Conservation (phyloP, 2,113 vertebrate species). For the Phainopepla nitens region DNA sequence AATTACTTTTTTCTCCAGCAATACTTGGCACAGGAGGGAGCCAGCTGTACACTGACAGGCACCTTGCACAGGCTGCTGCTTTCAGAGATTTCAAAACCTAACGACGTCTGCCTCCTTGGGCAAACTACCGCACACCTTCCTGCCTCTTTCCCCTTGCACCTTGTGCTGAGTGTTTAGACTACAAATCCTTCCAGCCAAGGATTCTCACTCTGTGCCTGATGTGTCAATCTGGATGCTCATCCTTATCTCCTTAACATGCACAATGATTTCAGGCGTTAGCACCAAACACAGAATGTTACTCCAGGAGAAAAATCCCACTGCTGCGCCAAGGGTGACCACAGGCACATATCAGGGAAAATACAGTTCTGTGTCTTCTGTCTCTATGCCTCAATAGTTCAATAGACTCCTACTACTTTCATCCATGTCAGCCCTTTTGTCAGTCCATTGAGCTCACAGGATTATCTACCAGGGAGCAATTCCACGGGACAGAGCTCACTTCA, state of each 20-base stretch:
- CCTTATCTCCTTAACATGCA: not conserved
- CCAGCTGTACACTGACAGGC: not conserved
- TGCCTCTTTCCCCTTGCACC: not conserved
- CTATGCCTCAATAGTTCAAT: not conserved
- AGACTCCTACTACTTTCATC: not conserved
- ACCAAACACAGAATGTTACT: not conserved
- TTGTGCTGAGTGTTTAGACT: not conserved
- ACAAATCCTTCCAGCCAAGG: not conserved
- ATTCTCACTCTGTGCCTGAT: not conserved
- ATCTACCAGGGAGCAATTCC: not conserved
- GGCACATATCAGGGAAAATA: not conserved
- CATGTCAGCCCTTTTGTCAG: not conserved
- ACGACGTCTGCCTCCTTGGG: not conserved
- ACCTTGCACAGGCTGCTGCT: not conserved
- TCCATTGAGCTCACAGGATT: not conserved
- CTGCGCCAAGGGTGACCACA: rapidly evolving
- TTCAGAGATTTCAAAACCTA: not conserved
- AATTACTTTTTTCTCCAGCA: slow-evolving; percentile 14
- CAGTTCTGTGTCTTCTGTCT: not conserved
- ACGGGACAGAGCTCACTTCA: not conserved
- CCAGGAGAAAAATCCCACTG: not conserved
- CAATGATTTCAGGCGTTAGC: not conserved
- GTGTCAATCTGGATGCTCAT: not conserved
- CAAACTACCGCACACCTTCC: not conserved
- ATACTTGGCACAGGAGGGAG: slow-evolving; percentile 13